Base-by-base conservation (phyloP, 1,140 invertebrate species). In the Drosophila pectinifera region DNA sequence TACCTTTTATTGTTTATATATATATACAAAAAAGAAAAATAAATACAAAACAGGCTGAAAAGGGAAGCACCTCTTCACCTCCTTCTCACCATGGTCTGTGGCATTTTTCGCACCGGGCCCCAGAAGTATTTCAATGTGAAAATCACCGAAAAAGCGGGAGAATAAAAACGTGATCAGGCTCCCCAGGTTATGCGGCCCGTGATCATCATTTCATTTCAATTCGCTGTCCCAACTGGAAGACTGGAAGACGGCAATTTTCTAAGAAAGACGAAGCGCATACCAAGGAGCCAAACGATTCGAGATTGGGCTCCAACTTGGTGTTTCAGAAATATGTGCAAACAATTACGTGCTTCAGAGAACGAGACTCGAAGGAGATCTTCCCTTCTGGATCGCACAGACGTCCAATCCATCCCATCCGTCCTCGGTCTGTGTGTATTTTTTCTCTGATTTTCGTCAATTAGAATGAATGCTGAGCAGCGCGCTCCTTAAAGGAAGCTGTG, bases 291-390 rank as follows among this genome's bases (percentile, higher is more conserved):
- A 82, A 75, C 77, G 65, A 73, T 53, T 57, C 42, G 18, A 64
- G 68, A 72, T 78, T 56, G 55, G 59, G 59, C 74, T 61, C 82
- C 73, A 78, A 81, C 56, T 84, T 88, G 80, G 84, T 88, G 84
- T 89, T 88, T 88, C 84, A 80, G 73, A 88, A 88, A 89, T 84
- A 88, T 88, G 84, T 84, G 80, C 72, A 88, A 89, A 89, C 84
- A 88, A 88, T 88, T 88, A 88, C 84, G 73, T 70, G 56, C 64
- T 62, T 62, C 56, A 49, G 58, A 78, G 57, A 48, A 42, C 51
- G 74, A 63, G 46, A 53, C 51, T 38, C 43, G 8, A 39, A 34
- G 38, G 45, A 45, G 42, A 58, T 73, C 79, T 82, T 59, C 56
- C 64, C 74, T 49, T 42, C 43, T 49, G 36, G 58, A 65, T 65